These are phyloP conservation scores for Apoderus coryli DNA, from an alignment of 2,888 invertebrate species.

Conservation along the genomic window DNA sequence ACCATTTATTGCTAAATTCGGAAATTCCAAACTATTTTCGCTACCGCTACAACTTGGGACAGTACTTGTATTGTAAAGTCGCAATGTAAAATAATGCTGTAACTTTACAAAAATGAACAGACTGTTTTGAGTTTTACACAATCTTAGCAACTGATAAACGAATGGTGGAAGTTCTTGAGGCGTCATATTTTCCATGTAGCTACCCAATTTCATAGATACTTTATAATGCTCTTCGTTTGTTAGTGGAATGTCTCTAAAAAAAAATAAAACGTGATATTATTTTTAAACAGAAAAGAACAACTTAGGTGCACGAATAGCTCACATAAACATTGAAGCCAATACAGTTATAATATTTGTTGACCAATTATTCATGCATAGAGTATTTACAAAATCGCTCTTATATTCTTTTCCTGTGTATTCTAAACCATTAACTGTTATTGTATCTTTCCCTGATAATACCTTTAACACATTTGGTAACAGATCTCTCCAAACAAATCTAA, in stretches of 20 bases:
- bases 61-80: conserved; percentile 24
- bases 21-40: no score
- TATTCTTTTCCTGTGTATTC: conserved; percentile 45
- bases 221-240: conserved; percentile 42
- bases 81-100: conserved; percentile 28
- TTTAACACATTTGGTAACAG: conserved; percentile 47
- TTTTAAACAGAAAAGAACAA: conserved; percentile 2
- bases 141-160: conserved; percentile 48
- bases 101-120: conserved; percentile 26
- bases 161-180: conserved; percentile 50
- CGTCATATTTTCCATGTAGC: conserved; percentile 40
- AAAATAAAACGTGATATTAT: no score
- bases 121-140: conserved; percentile 35
- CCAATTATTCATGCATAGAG: conserved; percentile 47
- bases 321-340: conserved; percentile 55
- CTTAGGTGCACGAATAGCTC: conserved; percentile 21
- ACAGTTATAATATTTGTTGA: conserved; percentile 43
- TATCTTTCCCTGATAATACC: conserved; percentile 37
- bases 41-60: conserved; percentile 14
- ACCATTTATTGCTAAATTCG: conserved; percentile 27
- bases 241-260: conserved; percentile 41
- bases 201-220: conserved; percentile 47
- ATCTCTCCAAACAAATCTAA: conserved; percentile 46
- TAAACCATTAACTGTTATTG: conserved; percentile 40
- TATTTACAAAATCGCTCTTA: conserved; percentile 42